phyloP scores from a whole-genome alignment of 1,140 invertebrate genomes.

The Atopsyche davidsoni region DNA sequence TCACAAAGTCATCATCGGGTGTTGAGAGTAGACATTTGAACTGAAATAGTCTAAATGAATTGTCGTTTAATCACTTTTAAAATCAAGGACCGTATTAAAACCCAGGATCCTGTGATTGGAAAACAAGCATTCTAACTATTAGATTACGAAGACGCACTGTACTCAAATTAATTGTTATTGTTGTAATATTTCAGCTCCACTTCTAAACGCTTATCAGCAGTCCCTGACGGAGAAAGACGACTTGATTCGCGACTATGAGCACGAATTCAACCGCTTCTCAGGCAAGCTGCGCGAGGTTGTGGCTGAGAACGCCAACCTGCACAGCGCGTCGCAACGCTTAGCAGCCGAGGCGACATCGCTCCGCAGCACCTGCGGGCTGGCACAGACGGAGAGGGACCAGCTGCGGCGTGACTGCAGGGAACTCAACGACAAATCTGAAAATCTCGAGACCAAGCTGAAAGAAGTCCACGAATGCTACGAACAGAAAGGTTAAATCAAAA shows the following conservation, averaged over 20 bases:
- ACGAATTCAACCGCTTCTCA: constrained; percentile 55
- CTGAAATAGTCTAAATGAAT: too few species aligned
- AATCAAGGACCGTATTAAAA: too few species aligned
- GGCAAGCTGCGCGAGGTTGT: constrained; percentile 54
- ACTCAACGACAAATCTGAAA: constrained; percentile 14
- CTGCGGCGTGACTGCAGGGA: constrained; percentile 17
- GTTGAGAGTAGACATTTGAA: too few species aligned
- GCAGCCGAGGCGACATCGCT: constrained; percentile 8
- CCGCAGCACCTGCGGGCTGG: constrained; percentile 17
- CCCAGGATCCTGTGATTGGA: too few species aligned
- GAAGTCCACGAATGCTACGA: constrained; percentile 23
- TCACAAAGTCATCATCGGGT: too few species aligned
- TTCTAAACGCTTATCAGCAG: constrained; percentile 63
- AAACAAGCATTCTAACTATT: too few species aligned
- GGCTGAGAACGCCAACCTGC: constrained; percentile 56
- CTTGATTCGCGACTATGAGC: constrained; percentile 54
- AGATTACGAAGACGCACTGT: too few species aligned
- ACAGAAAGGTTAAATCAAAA: constrained; percentile 18
- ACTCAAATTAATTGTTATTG: too few species aligned
- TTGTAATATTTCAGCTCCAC: constrained; percentile 39
- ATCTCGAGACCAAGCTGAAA: constrained; percentile 23
- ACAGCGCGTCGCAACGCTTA: constrained; percentile 32
- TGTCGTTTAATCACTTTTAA: too few species aligned
- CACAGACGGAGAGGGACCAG: constrained; percentile 20
- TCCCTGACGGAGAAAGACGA: constrained; percentile 60